These are phyloP conservation scores for Callocephalon fimbriatum DNA, from an alignment of 2,113 vertebrate species.

Conservation along the genomic window DNA sequence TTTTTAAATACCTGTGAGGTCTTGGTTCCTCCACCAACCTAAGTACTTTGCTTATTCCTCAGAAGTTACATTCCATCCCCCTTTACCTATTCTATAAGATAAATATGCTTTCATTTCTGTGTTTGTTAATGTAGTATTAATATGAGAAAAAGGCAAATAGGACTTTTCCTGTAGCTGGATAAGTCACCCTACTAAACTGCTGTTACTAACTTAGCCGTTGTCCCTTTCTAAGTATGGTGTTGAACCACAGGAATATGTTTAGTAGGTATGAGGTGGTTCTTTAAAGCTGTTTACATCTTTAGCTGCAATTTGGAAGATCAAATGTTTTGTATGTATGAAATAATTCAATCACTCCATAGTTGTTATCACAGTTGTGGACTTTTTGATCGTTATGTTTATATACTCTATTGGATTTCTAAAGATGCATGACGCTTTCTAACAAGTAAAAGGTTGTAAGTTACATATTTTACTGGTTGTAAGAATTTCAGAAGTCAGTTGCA, in stretches of 20 bases:
- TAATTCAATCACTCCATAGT: neutral
- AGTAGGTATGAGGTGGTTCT: neutral
- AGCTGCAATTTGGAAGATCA: neutral
- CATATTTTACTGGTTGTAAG: neutral
- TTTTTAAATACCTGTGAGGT: neutral
- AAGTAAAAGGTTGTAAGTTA: neutral
- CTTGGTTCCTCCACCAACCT: neutral
- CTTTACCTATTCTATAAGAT: neutral
- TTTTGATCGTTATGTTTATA: neutral
- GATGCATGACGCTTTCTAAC: neutral
- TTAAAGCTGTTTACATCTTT: neutral
- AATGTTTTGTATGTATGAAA: neutral
- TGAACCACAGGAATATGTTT: neutral
- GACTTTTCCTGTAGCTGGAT: neutral
- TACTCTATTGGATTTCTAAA: neutral
- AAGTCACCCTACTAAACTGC: neutral
- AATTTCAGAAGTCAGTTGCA: neutral
- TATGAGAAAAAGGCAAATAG: neutral
- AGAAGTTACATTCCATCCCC: rapidly evolving
- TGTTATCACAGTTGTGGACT: neutral
- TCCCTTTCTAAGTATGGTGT: neutral
- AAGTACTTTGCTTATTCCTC: neutral
- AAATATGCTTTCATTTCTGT: neutral
- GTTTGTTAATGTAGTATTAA: neutral
- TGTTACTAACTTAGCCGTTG: neutral